A percentile compares a stretch with the other conserved stretches of the same genome.
Conservation (phyloP, 2,797 vertebrate species). For the Bradypus variegatus region DNA sequence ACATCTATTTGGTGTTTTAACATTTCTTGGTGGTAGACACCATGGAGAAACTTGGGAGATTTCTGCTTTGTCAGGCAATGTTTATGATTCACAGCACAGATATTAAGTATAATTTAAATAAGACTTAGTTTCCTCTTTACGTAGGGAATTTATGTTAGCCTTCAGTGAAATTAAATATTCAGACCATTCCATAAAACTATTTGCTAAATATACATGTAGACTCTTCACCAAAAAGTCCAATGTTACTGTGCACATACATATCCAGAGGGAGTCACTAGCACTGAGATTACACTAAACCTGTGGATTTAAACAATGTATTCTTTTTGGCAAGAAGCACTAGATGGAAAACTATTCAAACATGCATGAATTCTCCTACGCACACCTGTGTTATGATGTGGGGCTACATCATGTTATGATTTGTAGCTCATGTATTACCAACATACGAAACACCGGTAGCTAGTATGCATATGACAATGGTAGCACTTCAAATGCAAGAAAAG, state of each 20-base stretch:
- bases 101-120: not conserved
- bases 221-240: not conserved
- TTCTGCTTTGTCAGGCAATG: slow-evolving; percentile 10
- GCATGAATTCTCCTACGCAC: not conserved
- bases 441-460: not conserved
- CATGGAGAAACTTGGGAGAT: not conserved
- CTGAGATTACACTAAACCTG: not conserved
- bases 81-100: not conserved
- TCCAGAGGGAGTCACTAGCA: not conserved
- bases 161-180: not conserved
- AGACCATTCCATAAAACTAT: not conserved
- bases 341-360: not conserved
- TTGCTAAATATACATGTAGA: not conserved
- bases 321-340: slow-evolving; percentile 37
- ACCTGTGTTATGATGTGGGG: no score
- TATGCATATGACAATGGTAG: not conserved
- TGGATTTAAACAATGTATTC: not conserved
- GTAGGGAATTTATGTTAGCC: not conserved
- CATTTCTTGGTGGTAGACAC: not conserved
- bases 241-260: not conserved
- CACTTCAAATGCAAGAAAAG: not conserved
- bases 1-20: not conserved
- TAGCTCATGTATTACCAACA: not conserved
- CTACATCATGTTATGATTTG: not conserved
- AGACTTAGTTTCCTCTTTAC: not conserved